phyloP scores from a whole-genome alignment of 2,888 invertebrate species.

The Andrena praecox region DNA sequence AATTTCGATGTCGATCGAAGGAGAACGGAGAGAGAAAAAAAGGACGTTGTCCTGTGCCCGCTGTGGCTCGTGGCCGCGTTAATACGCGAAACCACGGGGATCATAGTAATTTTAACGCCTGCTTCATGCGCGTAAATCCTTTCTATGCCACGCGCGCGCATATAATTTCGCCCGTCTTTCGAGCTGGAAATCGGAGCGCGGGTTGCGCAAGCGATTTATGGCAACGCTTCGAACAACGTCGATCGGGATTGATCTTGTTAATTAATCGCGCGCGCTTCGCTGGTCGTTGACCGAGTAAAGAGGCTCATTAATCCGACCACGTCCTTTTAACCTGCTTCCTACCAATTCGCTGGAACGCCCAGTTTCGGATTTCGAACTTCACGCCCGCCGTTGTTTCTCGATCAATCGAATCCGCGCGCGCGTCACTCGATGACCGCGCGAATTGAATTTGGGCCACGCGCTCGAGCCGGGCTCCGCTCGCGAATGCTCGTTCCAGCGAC shows the following conservation, averaged over 20 bases:
- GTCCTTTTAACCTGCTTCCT: neutral
- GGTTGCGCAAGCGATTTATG: slow-evolving; percentile 63
- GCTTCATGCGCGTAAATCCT: slow-evolving; percentile 50
- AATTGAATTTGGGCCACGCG: slow-evolving; percentile 30
- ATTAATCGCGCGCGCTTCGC: slow-evolving; percentile 47
- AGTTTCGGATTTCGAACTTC: neutral
- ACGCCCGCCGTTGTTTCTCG: neutral
- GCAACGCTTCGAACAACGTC: slow-evolving; percentile 34
- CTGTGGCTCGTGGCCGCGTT: slow-evolving; percentile 31
- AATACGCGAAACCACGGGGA: slow-evolving; percentile 31
- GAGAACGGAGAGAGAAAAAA: neutral
- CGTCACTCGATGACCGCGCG: neutral
- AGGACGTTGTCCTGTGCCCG: slow-evolving; percentile 20
- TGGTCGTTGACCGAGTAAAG: neutral
- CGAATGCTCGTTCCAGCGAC: slow-evolving; percentile 5
- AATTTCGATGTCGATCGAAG: slow-evolving; percentile 32
- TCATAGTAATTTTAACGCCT: slow-evolving; percentile 56
- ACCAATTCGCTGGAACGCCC: neutral
- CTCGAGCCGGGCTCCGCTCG: slow-evolving; percentile 13
- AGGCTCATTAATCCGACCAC: slow-evolving; percentile 21
- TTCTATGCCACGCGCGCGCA: slow-evolving; percentile 30
- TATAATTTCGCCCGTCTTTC: slow-evolving; percentile 64
- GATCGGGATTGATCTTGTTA: slow-evolving; percentile 63
- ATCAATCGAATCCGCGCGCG: neutral
- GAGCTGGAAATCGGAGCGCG: slow-evolving; percentile 63